Percentiles rank a stretch among this genome's conserved stretches.
phyloP scores from a whole-genome alignment of 1,140 invertebrate genomes.

The Luehdorfia chinensis region DNA sequence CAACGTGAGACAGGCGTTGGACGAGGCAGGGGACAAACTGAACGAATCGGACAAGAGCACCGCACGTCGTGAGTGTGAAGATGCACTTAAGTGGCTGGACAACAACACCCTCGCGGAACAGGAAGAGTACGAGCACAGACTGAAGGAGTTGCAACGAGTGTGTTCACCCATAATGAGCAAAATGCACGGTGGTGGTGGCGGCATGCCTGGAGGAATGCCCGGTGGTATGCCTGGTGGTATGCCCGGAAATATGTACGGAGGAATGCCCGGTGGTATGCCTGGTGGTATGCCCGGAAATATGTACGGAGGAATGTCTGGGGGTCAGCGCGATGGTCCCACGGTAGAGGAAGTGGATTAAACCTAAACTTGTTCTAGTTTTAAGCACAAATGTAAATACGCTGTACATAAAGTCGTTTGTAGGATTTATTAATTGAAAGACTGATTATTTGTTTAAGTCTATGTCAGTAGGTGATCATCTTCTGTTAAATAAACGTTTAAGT shows the following conservation, averaged over 20 bases:
- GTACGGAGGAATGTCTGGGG: neutral
- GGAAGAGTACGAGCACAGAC: slow-evolving; percentile 87
- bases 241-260: no score
- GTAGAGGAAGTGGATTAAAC: slow-evolving; percentile 15
- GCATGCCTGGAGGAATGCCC: slow-evolving; percentile 17
- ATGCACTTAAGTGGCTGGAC: slow-evolving; percentile 79
- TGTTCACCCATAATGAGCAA: slow-evolving; percentile 87
- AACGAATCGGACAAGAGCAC: slow-evolving; percentile 79
- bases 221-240: no score
- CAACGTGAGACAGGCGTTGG: slow-evolving; percentile 83
- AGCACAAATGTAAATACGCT: no score
- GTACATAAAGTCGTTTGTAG: no score
- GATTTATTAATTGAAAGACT: neutral
- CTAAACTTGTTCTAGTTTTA: neutral
- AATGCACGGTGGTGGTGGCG: slow-evolving; percentile 78
- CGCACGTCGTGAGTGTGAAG: slow-evolving; percentile 78
- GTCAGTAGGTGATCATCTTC: neutral
- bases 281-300: slow-evolving; percentile 19
- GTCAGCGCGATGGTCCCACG: slow-evolving; percentile 28
- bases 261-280: slow-evolving; percentile 77
- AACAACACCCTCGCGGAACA: slow-evolving; percentile 85
- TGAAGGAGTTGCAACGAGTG: slow-evolving; percentile 84
- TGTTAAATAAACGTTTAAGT: neutral
- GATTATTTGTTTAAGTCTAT: neutral
- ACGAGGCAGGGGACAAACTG: slow-evolving; percentile 73